A percentile compares a stretch with the other conserved stretches of the same genome.
Evolutionary conservation across 2,113 vertebrate species (phyloP).

Genomic region (Channa maculata): DNA sequence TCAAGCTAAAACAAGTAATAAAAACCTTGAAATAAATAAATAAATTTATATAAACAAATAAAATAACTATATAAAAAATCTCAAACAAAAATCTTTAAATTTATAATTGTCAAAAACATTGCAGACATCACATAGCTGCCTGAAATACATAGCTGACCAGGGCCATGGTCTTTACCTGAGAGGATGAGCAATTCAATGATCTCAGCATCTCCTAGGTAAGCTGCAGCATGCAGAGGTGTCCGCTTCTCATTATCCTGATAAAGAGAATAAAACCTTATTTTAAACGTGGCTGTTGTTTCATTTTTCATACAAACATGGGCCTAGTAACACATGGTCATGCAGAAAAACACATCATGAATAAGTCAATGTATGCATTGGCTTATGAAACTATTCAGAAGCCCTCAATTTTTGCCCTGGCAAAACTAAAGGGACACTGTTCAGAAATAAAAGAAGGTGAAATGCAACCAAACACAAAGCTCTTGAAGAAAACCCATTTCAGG

Average conservation of each 20-base stretch:
- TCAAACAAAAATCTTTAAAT: too few species aligned
- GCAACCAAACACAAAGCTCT: too few species aligned
- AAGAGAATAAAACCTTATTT: slow-evolving; percentile 15
- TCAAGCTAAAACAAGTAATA: background rate
- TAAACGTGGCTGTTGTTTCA: background rate
- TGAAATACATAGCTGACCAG: too few species aligned
- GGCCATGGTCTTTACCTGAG: slow-evolving; percentile 88
- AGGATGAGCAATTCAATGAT: slow-evolving; percentile 99
- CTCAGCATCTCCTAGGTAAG: slow-evolving; percentile 97
- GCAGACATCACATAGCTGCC: too few species aligned
- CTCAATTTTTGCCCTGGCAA: too few species aligned
- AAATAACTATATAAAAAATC: too few species aligned
- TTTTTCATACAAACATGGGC: background rate
- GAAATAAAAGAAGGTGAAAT: too few species aligned
- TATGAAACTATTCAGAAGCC: too few species aligned
- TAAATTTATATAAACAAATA: background rate
- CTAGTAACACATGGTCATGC: background rate
- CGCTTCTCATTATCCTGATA: slow-evolving; percentile 96
- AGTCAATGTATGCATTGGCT: background rate
- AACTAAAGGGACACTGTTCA: too few species aligned
- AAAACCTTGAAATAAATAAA: background rate
- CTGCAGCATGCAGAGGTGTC: slow-evolving; percentile 97
- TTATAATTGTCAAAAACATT: too few species aligned
- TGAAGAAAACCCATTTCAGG: too few species aligned
- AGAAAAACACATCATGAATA: background rate